Percentiles rank a stretch among this genome's conserved stretches.
Evolutionary conservation across 2,113 vertebrate species (phyloP).

Genomic region (Antennarius striatus): DNA sequence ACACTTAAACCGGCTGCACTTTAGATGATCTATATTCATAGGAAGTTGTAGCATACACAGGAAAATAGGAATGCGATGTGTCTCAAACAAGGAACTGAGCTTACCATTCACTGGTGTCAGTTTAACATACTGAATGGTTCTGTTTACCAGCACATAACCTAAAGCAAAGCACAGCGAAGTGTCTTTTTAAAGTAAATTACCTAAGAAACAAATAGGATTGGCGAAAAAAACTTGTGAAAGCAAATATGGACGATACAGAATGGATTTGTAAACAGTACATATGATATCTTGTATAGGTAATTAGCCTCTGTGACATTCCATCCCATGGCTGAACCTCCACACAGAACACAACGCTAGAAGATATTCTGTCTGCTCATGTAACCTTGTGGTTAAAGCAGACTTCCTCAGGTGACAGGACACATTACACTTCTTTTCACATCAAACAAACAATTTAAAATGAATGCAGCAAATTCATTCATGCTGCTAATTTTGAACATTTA

Average conservation of each 20-base stretch:
- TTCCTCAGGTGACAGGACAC: conserved; percentile 42
- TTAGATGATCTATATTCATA: conserved; percentile 47
- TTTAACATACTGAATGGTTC: conserved; percentile 39
- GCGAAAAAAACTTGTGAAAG: conserved; percentile 17
- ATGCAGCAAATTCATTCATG: conserved; percentile 12
- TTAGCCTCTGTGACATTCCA: conserved; percentile 69
- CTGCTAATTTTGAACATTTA: conserved; percentile 20
- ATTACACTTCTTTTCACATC: conserved; percentile 36
- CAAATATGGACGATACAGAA: conserved; percentile 18
- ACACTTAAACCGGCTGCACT: conserved; percentile 52
- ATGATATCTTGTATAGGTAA: conserved; percentile 58
- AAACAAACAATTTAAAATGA: conserved; percentile 18
- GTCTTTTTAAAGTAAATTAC: conserved; percentile 54
- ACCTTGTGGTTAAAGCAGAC: conserved; percentile 15
- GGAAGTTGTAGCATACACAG: conserved; percentile 41
- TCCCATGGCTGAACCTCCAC: conserved; percentile 41
- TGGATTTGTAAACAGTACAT: conserved; percentile 44
- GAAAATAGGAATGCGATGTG: conserved; percentile 22
- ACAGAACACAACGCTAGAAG: conserved; percentile 49
- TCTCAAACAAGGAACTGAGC: conserved; percentile 23
- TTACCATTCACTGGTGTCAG: conserved; percentile 28
- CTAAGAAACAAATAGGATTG: conserved; percentile 22
- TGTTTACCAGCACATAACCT: conserved; percentile 31
- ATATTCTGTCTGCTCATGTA: conserved; percentile 37
- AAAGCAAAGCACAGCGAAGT: conserved; percentile 30